Evolutionary conservation across 2,113 vertebrate genomes (phyloP).

Genomic region (Globicephala melas): DNA sequence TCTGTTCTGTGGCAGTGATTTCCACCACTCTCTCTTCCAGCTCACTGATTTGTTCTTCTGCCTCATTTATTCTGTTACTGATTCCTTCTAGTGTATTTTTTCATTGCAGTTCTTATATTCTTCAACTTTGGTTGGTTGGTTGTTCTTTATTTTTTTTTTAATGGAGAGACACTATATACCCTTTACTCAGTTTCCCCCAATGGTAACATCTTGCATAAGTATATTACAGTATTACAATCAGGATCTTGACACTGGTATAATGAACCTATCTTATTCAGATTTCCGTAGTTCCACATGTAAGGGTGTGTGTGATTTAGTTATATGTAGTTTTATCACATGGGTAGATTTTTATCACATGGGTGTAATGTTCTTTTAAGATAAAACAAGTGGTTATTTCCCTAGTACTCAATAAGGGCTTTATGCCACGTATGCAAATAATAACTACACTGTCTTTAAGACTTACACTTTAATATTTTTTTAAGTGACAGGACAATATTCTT

Average conservation of each 20-base stretch:
- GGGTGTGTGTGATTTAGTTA: not conserved
- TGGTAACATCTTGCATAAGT: not conserved
- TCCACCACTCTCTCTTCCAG: too few relatives aligned
- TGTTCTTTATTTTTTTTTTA: too few relatives aligned
- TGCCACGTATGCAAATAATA: not conserved
- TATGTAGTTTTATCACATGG: not conserved
- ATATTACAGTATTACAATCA: not conserved
- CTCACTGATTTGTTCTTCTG: too few relatives aligned
- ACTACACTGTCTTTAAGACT: not conserved
- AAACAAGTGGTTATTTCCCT: not conserved
- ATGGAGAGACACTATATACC: not conserved
- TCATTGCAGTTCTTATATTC: too few relatives aligned
- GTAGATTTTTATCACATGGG: not conserved
- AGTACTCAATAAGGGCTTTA: constrained; percentile 4
- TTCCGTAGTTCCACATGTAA: not conserved
- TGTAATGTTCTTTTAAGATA: not conserved
- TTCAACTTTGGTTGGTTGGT: too few relatives aligned
- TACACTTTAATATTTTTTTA: constrained; percentile 36
- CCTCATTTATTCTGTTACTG: too few relatives aligned
- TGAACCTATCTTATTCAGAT: not conserved
- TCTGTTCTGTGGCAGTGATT: too few relatives aligned
- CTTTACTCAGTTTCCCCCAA: not conserved
- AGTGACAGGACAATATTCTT: not conserved
- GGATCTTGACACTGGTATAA: not conserved
- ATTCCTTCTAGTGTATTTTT: too few relatives aligned